Conservation (phyloP, 2,888 invertebrate species). For the Neria commutata region DNA sequence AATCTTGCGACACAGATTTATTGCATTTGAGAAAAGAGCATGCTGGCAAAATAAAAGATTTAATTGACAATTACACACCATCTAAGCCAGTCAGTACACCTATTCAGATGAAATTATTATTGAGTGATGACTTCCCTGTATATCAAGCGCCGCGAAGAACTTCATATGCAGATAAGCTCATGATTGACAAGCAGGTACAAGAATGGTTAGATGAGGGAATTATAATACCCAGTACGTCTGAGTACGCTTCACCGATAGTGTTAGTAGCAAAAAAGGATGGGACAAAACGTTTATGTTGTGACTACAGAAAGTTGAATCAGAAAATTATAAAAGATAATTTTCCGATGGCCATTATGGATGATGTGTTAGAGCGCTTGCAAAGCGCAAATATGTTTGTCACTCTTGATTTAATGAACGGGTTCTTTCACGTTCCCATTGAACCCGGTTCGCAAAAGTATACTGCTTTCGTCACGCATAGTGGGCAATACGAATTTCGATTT, state of each 20-base stretch:
- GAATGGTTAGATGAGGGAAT: conserved; percentile 8
- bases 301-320: conserved; percentile 15
- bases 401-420: conserved; percentile 6
- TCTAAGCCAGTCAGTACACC: background rate
- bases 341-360: conserved; percentile 12
- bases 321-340: conserved; percentile 9
- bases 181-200: conserved; percentile 40
- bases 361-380: conserved; percentile 16
- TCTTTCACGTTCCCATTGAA: conserved; percentile 9
- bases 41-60: background rate
- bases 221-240: too few relatives aligned
- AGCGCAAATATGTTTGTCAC: conserved; percentile 13
- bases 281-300: conserved; percentile 7
- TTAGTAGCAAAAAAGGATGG: conserved; percentile 26
- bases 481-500: conserved; percentile 12
- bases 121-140: conserved; percentile 14
- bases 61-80: background rate
- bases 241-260: conserved; percentile 38
- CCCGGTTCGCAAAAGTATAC: conserved; percentile 1
- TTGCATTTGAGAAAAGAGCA: background rate
- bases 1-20: background rate
- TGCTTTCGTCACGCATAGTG: conserved; percentile 10
- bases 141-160: conserved; percentile 11
- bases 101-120: conserved; percentile 11
- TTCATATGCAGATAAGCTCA: conserved; percentile 30